Conservation (phyloP, 2,888 invertebrate genomes). For the Molanna angustata region DNA sequence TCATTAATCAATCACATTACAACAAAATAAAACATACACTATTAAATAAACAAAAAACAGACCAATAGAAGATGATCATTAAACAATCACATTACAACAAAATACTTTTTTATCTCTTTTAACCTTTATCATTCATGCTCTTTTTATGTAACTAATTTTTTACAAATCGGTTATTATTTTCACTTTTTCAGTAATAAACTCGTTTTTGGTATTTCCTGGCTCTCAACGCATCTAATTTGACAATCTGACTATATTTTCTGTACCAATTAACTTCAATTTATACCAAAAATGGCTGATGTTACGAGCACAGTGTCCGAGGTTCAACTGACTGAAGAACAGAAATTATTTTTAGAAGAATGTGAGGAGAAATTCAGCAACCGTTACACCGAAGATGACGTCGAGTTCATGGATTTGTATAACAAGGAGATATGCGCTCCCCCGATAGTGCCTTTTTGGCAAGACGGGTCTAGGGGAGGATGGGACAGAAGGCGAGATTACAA, state of each 20-base stretch:
- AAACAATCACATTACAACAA: no score
- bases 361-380: conserved; percentile 43
- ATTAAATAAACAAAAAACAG: no score
- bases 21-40: no score
- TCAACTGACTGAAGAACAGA: conserved; percentile 41
- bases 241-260: background rate
- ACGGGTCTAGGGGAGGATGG: conserved; percentile 14
- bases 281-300: conserved; percentile 10
- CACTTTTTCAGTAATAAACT: conserved; percentile 14
- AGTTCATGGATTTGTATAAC: conserved; percentile 42
- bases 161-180: no score
- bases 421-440: conserved; percentile 42
- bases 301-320: background rate
- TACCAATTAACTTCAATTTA: background rate
- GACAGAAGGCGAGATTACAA: conserved; percentile 1
- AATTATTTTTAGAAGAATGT: conserved; percentile 44
- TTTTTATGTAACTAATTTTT: no score
- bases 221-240: conserved; percentile 6
- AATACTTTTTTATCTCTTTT: no score
- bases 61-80: no score
- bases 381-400: conserved; percentile 43
- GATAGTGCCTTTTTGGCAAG: conserved; percentile 44
- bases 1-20: no score
- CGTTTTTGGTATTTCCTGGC: conserved; percentile 15
- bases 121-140: no score